These are phyloP conservation scores for Chymomyza procnemis DNA, from an alignment of 2,888 invertebrate species.

Conservation along the genomic window DNA sequence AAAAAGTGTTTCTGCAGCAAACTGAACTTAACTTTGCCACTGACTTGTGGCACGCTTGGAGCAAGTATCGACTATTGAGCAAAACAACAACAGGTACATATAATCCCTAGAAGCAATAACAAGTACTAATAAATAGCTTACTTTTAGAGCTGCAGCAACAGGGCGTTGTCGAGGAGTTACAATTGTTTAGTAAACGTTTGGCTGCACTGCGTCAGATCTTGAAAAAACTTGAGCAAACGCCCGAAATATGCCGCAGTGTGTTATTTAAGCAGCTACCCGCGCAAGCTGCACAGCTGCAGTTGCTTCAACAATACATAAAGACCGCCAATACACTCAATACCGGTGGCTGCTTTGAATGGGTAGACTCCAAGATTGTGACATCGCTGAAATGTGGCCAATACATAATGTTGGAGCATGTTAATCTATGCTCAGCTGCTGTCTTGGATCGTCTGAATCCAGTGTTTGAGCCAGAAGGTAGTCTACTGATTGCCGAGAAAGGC, in stretches of 20 bases:
- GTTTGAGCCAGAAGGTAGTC: constrained; percentile 93
- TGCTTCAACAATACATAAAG: constrained; percentile 62
- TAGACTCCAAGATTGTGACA: constrained; percentile 92
- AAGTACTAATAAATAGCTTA: background rate
- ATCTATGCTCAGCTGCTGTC: constrained; percentile 97
- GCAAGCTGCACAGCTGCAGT: constrained; percentile 29
- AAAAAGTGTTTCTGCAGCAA: constrained; percentile 47
- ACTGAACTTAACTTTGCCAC: constrained; percentile 25
- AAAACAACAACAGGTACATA: constrained; percentile 64
- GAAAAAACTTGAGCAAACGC: constrained; percentile 42
- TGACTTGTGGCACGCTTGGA: constrained; percentile 67
- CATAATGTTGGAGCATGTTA: constrained; percentile 94
- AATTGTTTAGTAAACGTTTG: constrained; percentile 69
- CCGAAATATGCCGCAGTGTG: background rate
- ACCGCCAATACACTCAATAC: constrained; percentile 84
- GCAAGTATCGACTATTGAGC: constrained; percentile 62
- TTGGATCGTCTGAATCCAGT: constrained; percentile 97
- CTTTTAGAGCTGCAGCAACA: constrained; percentile 58
- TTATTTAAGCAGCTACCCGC: background rate
- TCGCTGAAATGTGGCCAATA: constrained; percentile 90
- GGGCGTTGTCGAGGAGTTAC: constrained; percentile 67
- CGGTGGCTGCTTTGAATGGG: constrained; percentile 96
- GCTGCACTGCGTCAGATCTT: constrained; percentile 56
- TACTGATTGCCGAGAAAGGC: constrained; percentile 95
- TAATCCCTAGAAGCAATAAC: constrained; percentile 3